A percentile compares a stretch with the other conserved stretches of the same genome.
Conservation (phyloP, 2,113 vertebrate species). For the Embiotoca jacksoni region DNA sequence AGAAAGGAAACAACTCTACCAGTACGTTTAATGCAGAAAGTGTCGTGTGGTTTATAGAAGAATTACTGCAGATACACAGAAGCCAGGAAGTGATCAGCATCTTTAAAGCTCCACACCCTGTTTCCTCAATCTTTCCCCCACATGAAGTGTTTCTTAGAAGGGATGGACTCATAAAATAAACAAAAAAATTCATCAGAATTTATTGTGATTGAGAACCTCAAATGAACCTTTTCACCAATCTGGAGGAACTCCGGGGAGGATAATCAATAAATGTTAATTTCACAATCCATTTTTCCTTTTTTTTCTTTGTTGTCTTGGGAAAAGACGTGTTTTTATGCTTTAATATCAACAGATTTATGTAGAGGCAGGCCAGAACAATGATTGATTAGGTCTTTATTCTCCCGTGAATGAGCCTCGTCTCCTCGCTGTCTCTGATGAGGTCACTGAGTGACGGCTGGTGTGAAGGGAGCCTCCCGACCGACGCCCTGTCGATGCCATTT, state of each 20-base stretch:
- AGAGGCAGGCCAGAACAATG: conserved; percentile 11
- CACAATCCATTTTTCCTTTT: conserved; percentile 21
- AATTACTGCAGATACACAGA: too few relatives aligned
- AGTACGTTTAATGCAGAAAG: too few relatives aligned
- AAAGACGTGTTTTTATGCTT: neutral
- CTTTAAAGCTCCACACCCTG: too few relatives aligned
- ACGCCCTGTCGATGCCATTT: conserved; percentile 28
- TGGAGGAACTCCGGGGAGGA: neutral
- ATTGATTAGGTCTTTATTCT: neutral
- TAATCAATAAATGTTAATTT: conserved; percentile 27
- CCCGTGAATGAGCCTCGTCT: neutral
- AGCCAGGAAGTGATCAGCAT: too few relatives aligned
- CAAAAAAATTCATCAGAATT: neutral
- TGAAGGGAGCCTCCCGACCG: conserved; percentile 9
- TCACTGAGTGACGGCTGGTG: conserved; percentile 25
- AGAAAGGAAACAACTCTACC: too few relatives aligned
- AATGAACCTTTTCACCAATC: conserved; percentile 9
- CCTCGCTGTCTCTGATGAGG: conserved; percentile 32
- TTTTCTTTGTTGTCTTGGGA: neutral
- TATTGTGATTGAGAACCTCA: neutral
- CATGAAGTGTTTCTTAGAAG: neutral
- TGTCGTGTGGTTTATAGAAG: too few relatives aligned
- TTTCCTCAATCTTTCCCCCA: neutral
- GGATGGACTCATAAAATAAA: neutral
- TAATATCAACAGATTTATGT: neutral